Conservation (phyloP, 2,797 vertebrate genomes). For the Sebastes diaconus region DNA sequence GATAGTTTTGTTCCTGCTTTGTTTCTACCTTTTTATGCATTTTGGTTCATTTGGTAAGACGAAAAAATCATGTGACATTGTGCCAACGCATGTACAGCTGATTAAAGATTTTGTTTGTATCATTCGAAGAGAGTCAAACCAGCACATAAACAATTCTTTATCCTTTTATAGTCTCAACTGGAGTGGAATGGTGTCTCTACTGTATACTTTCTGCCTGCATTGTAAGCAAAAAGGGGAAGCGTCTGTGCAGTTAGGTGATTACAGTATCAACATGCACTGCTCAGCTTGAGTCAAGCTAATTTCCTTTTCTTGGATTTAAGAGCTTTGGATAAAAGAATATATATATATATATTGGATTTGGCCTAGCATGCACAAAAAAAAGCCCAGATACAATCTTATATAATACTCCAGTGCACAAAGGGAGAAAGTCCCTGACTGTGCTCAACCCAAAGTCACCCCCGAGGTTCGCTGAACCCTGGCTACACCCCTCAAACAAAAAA, state of each 20-base stretch:
- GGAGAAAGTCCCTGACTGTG: slow-evolving; percentile 45
- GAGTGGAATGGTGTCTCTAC: background rate
- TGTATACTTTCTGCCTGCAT: background rate
- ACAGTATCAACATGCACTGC: background rate
- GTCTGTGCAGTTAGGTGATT: slow-evolving; percentile 8
- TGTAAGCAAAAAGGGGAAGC: background rate
- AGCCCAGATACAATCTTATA: slow-evolving; percentile 40
- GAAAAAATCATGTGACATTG: slow-evolving; percentile 32
- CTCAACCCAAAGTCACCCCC: slow-evolving; percentile 60
- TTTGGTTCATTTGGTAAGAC: slow-evolving; percentile 17
- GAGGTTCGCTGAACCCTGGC: slow-evolving; percentile 33
- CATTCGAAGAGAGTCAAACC: slow-evolving; percentile 27
- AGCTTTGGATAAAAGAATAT: slow-evolving; percentile 12
- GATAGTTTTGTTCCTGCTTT: slow-evolving; percentile 14
- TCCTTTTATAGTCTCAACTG: background rate
- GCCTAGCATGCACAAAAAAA: slow-evolving; percentile 20
- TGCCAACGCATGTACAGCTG: slow-evolving; percentile 68
- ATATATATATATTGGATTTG: slow-evolving; percentile 6
- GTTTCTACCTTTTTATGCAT: slow-evolving; percentile 38
- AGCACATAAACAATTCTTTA: background rate
- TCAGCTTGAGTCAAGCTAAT: slow-evolving; percentile 16
- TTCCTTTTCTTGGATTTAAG: background rate
- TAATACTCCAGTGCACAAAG: slow-evolving; percentile 41
- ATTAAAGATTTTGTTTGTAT: slow-evolving; percentile 63
- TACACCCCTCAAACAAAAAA: background rate